Percentiles rank a stretch among this genome's conserved stretches.
phyloP scores from a whole-genome alignment of 2,797 vertebrate species.

The Halcyon smyrnensis region DNA sequence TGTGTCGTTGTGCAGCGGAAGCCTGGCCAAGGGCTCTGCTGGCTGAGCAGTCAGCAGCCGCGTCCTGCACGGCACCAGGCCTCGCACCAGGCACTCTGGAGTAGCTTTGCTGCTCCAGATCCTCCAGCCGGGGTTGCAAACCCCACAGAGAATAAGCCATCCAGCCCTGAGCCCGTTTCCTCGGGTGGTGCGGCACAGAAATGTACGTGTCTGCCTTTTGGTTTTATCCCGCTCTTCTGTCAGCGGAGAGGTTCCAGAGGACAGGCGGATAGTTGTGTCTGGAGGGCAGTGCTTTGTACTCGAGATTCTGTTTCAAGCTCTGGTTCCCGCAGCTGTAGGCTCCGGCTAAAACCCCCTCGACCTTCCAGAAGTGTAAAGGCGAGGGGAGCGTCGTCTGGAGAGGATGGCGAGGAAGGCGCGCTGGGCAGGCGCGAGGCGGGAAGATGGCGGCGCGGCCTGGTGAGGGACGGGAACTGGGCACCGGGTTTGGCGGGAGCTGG shows the following conservation, averaged over 20 bases:
- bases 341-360: not conserved
- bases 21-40: not conserved
- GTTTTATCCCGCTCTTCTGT: not conserved
- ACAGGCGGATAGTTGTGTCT: not conserved
- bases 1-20: not conserved
- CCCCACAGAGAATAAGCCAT: not conserved
- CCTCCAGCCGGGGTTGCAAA: not conserved
- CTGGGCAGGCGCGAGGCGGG: not conserved
- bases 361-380: slow-evolving; percentile 59
- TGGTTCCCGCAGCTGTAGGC: not conserved
- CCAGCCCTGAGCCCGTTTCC: not conserved
- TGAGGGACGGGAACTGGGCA: slow-evolving; percentile 74
- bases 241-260: not conserved
- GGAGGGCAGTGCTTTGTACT: not conserved
- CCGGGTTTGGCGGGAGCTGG: slow-evolving; percentile 69
- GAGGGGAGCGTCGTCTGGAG: slow-evolving; percentile 7
- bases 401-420: not conserved
- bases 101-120: not conserved
- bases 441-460: not conserved
- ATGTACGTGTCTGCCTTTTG: accelerated
- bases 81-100: not conserved
- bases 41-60: not conserved
- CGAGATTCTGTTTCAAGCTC: not conserved
- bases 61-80: not conserved
- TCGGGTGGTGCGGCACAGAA: accelerated